Evolutionary conservation across 2,113 vertebrate genomes (phyloP).

Genomic region (Tringa solitaria): DNA sequence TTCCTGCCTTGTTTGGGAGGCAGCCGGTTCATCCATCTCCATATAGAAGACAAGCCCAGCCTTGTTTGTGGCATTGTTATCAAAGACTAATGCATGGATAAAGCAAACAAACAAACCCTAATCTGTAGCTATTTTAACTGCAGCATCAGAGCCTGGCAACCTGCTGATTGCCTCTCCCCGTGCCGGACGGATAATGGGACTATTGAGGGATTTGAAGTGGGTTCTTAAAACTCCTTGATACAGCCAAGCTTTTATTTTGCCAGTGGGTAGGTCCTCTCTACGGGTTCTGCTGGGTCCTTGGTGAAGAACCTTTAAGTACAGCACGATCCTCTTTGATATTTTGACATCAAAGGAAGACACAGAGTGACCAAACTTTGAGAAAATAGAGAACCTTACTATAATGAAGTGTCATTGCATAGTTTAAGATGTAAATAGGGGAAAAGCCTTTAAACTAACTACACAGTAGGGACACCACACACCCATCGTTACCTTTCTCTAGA

Average conservation of each 20-base stretch:
- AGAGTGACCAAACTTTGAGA: background rate
- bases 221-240: background rate
- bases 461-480: background rate
- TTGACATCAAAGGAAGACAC: background rate
- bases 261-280: background rate
- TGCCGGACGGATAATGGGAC: background rate
- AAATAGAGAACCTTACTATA: background rate
- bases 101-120: conserved; percentile 59
- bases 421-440: background rate
- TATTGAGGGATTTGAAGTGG: background rate
- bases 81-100: conserved; percentile 29
- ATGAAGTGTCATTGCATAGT: background rate
- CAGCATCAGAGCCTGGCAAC: background rate
- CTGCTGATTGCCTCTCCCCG: background rate
- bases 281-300: background rate
- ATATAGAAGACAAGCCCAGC: conserved; percentile 40
- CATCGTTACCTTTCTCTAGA: background rate
- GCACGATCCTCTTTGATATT: background rate
- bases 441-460: background rate
- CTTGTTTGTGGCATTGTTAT: conserved; percentile 45
- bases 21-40: conserved; percentile 57
- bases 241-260: background rate
- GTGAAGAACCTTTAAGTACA: background rate
- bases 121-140: conserved; percentile 41
- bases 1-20: conserved; percentile 14